Base-by-base conservation (phyloP, 2,113 vertebrate species). In the Microtus montanus region DNA sequence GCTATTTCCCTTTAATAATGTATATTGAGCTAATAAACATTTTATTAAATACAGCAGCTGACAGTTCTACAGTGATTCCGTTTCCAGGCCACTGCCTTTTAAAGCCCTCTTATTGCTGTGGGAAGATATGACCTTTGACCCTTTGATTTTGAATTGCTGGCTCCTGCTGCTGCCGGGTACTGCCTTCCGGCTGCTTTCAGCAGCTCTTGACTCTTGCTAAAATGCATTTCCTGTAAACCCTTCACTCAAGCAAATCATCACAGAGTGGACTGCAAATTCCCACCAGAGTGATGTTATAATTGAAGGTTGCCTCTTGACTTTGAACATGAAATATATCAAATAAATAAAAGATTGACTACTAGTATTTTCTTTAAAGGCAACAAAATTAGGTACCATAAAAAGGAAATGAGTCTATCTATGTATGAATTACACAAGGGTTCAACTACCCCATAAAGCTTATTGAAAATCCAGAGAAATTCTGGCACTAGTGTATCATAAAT, bases 291-390 rank as follows among this genome's bases (percentile, higher is more conserved):
- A 79, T 70, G 11, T 26, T 68, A 58, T 87, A 83, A 79, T 35
- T 87, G 90, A 95, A 70, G 47, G 26, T 58, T 95, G 41, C 44
- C 49, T 93, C 79, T 73, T 97, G 84, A 79, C 90, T 95, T 89
- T 92, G 74, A 63, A 61, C 73, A 77, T 80, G 22, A 91, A 79
- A 91, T 94, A 20, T 70, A 61, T 80, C 77, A 82, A 92, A 73
- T 75, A 96, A 92, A 91, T 93, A 71, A 71, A 91, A 91, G 58
- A 75, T 54, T 90, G 58, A 78, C 47, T 68, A 70, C 10, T 41
- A 68, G 4, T 30, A 63, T 96, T 95, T 90, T 44, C 22, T 63
- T 95, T 90, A 93, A 73, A 73, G 58, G 49, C 85, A 89, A 77
- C 87, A 88, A 86, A 66, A 83, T 61, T 28, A 86, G 92, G 33